A percentile compares a stretch with the other conserved stretches of the same genome.
Evolutionary conservation across 2,888 invertebrate species (phyloP).

Genomic region (Phaedon cochleariae): DNA sequence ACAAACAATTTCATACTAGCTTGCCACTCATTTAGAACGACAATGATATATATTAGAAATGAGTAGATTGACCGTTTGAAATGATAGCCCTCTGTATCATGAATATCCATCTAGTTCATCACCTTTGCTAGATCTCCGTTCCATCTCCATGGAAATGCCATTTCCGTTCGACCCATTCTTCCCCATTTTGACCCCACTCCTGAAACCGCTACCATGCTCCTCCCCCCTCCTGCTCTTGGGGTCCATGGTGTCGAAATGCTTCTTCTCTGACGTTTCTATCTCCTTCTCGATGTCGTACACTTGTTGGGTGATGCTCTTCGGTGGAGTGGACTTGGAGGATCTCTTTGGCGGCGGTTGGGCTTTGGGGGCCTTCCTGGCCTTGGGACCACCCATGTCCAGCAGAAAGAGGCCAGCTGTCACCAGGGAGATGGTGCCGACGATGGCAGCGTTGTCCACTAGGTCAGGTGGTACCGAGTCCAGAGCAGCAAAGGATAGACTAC

Average conservation of each 20-base stretch:
- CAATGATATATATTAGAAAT: too few relatives aligned
- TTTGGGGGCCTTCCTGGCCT: slow-evolving; percentile 57
- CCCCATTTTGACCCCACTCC: slow-evolving; percentile 30
- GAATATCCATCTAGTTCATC: too few relatives aligned
- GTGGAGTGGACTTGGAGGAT: slow-evolving; percentile 32
- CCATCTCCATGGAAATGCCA: slow-evolving; percentile 30
- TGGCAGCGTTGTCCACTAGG: slow-evolving; percentile 75
- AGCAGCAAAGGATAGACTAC: slow-evolving; percentile 75
- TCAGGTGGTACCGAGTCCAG: slow-evolving; percentile 75
- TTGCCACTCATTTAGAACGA: too few relatives aligned
- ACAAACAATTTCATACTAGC: too few relatives aligned
- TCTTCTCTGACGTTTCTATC: slow-evolving; percentile 30
- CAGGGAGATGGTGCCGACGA: slow-evolving; percentile 73
- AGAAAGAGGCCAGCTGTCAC: slow-evolving; percentile 75
- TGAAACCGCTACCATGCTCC: slow-evolving; percentile 21
- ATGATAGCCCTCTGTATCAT: too few relatives aligned
- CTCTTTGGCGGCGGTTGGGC: slow-evolving; percentile 30
- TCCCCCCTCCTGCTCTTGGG: slow-evolving; percentile 18
- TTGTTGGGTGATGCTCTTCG: slow-evolving; percentile 43
- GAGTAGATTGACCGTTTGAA: too few relatives aligned
- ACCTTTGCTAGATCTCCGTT: slow-evolving; percentile 38
- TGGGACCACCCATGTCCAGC: slow-evolving; percentile 72
- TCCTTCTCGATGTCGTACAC: slow-evolving; percentile 49
- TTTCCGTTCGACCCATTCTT: slow-evolving; percentile 14
- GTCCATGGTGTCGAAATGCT: slow-evolving; percentile 31